Base-by-base conservation (phyloP, 2,797 vertebrate species). In the Brotula barbata region DNA sequence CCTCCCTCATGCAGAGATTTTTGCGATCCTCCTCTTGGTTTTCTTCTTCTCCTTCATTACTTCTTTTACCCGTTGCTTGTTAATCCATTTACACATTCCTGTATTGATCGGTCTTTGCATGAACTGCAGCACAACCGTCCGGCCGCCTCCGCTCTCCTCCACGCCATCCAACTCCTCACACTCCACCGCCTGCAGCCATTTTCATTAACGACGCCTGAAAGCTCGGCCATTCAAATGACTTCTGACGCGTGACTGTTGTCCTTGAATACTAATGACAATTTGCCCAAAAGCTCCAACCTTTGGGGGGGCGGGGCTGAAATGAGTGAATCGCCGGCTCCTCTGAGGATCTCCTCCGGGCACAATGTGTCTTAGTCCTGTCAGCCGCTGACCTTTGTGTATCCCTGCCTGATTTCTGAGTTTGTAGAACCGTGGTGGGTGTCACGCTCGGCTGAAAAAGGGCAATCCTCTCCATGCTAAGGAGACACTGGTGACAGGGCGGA, bases 361-460 rank as follows among this genome's bases (percentile, higher is more conserved):
- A 68, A 85, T 89, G 81, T 82, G 82, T 89, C 85, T 89, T 73
- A 36, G 58, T 64, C 49, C 86, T 84, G 88, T 90, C 88, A 88
- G 80, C 52, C n/a, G 10, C 8, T 86, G 87, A 89, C 89, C 88
- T 90, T 89, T 87, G 72, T 77, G 72, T 77, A 72, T 87, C 80
- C 76, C 84, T 61, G 37, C 65, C 73, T 84, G 85, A 82, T 85
- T 85, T 80, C 64, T 58, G 67, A 81, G 85, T 85, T 83, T 85
- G 81, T 85, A 25, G 77, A 64, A 78, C 74, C 19, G 51, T 7
- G 63, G 60, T 68, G 64, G 68, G 73, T 75, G 82, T 74, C 84
- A 78, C 66, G 72, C 60, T 58, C 48, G 1, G 65, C 61, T 49
- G 75, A 59, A 65, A 87, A 81, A 86, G 83, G 85, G 52, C 85